Percentiles rank a stretch among this genome's conserved stretches.
Evolutionary conservation across 1,140 invertebrate genomes (phyloP).

Genomic region (Lordiphosa mommai): DNA sequence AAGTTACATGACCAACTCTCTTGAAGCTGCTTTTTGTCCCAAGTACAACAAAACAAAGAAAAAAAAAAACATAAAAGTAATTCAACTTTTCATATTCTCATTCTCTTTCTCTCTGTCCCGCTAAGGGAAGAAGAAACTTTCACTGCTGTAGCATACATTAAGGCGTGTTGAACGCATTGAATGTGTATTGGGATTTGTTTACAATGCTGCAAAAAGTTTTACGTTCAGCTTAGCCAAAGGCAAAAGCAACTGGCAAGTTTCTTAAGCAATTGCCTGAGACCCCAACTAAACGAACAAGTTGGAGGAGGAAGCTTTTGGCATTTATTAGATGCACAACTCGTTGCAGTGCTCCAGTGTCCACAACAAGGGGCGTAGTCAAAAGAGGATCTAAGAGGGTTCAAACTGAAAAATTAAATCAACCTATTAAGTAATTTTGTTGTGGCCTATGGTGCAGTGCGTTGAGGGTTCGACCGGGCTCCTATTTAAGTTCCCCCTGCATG

Average conservation of each 20-base stretch:
- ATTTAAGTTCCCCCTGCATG: too few relatives aligned
- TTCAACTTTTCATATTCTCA: slow-evolving; percentile 44
- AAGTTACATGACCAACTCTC: slow-evolving; percentile 33
- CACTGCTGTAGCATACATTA: slow-evolving; percentile 63
- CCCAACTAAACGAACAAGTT: slow-evolving; percentile 1
- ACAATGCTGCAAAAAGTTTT: slow-evolving; percentile 74
- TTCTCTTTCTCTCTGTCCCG: slow-evolving; percentile 3
- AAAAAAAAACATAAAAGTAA: slow-evolving; percentile 41
- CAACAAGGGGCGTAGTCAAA: too few relatives aligned
- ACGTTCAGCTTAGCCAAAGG: slow-evolving; percentile 71
- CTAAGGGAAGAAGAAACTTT: slow-evolving; percentile 22
- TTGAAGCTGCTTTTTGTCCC: slow-evolving; percentile 3
- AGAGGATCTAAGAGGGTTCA: too few relatives aligned
- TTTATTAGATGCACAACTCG: slow-evolving; percentile 71
- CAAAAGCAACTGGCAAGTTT: slow-evolving; percentile 65
- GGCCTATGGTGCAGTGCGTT: too few relatives aligned
- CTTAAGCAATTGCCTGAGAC: slow-evolving; percentile 62
- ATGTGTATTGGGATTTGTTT: slow-evolving; percentile 77
- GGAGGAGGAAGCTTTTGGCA: slow-evolving; percentile 39
- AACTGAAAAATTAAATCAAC: too few relatives aligned
- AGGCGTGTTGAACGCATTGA: slow-evolving; percentile 75
- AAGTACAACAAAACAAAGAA: neutral
- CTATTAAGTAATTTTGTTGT: too few relatives aligned
- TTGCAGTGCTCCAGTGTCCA: slow-evolving; percentile 24
- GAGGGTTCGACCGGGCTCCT: too few relatives aligned